Base-by-base conservation (phyloP, 2,888 invertebrate genomes). In the Scaptodrosophila latifasciaeformis region DNA sequence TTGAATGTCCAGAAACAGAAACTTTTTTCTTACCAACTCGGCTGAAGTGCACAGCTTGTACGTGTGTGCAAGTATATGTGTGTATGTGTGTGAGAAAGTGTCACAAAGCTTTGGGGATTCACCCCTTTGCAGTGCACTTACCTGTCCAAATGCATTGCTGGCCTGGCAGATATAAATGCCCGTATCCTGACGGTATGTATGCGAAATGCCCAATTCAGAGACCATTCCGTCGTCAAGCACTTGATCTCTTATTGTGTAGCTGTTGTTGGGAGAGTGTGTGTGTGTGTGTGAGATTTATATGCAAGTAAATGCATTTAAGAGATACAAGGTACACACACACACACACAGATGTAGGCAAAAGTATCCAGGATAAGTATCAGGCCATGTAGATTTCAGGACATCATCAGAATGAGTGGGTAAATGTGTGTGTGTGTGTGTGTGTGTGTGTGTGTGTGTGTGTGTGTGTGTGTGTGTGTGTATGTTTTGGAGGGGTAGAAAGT, bases 141-240 rank as follows among this genome's bases (percentile, higher is more conserved):
- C 95, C 93, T 93, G 92, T 6, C 97, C 97, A 82, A 94, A 97
- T 45, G 93, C 90, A 86, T 97, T 97, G 70, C 92, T 92, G 0
- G 96, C 96, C 60, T 92, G 90, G 85, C 97, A 97, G 47, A 94
- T 92, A 84, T 96, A 92, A 48, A 93, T 91, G 7, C 96, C 96
- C 0, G 96, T 95, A 87, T 97, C 96, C 82, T 94, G 93, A 55
- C 96, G 89, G 72, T 93, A 93, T 10, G 95, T 94, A 71, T 94
- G 92, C 57, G 92, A 89, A 65, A 97, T 93, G 63, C 93, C 92
- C 65, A 97, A 88, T 82, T 94, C 93, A 1, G 96, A 96, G 48
- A 95, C 92, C 87, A 93, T 90, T 21, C 95, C 94, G 80, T 93
- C 93, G 67, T 92, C 92, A 55, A 93, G 86, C 17, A 91, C 89